Conservation (phyloP, 2,888 invertebrate species). For the Rhagophthalmus giganteus region DNA sequence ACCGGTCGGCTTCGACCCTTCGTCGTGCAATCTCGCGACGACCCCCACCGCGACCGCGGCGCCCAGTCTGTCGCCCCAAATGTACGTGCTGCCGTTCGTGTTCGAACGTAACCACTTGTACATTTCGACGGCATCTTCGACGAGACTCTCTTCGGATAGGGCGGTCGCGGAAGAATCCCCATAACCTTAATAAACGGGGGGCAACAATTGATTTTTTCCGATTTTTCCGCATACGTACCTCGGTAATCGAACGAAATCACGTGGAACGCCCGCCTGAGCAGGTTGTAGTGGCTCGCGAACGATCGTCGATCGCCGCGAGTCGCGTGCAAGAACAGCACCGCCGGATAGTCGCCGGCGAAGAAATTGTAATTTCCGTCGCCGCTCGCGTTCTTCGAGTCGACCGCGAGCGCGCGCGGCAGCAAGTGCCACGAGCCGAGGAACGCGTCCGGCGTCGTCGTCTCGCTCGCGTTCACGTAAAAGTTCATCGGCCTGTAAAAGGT, state of each 20-base stretch:
- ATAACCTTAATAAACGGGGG: conserved; percentile 48
- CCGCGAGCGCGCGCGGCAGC: neutral
- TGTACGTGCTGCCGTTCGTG: conserved; percentile 42
- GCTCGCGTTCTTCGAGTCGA: neutral
- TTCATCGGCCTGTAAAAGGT: neutral
- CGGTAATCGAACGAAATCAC: conserved; percentile 82
- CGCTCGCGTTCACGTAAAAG: neutral
- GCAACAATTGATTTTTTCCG: neutral
- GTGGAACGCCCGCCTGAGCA: conserved; percentile 72
- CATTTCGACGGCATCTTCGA: conserved; percentile 46
- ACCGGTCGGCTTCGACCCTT: neutral
- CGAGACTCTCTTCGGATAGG: conserved; percentile 45
- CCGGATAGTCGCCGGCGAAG: neutral
- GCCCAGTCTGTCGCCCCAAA: conserved; percentile 49
- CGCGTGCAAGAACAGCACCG: conserved; percentile 41
- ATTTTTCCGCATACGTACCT: conserved; percentile 55
- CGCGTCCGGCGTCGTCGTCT: neutral
- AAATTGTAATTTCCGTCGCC: neutral
- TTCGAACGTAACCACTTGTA: conserved; percentile 43
- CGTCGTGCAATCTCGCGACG: neutral
- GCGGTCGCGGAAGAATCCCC: conserved; percentile 46
- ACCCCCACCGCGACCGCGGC: neutral
- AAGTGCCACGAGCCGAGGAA: neutral
- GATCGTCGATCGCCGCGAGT: conserved; percentile 40
- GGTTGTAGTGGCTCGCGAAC: conserved; percentile 69